Evolutionary conservation across 2,797 vertebrate genomes (phyloP), one percentile per base, ranked within the genome.

Genomic region (Lepus townsendii): DNA sequence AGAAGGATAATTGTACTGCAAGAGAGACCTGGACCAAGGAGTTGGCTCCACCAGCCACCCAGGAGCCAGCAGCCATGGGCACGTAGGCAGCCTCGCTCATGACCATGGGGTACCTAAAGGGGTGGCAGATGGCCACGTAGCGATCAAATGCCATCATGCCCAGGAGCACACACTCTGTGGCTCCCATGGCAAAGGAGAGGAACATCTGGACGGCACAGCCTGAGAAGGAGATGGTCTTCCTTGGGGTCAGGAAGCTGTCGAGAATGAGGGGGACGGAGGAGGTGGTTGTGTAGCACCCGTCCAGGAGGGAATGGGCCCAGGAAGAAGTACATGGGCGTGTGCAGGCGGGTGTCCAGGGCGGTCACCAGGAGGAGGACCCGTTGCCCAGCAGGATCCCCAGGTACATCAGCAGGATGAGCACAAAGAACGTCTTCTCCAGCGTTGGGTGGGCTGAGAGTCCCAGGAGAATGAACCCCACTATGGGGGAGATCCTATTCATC

Each of bases 281-380:
- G 1, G 88, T 91, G 0, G 95, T 35, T 35, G 35, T 97, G 16
- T 97, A 97, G 93, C 95, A 97, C 83, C 96, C 93, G 85, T 97
- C 97, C 38, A 97, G 95, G 93, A 97, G 96, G 79, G 97, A 96
- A n/a, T 97, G 95, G 42, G n/a, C 92, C 73, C 71, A 97, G 89
- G 84, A 97, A 97, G 92, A 97, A 97, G 72, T 97, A 97, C 97
- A 97, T 97, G 62, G 97, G 96, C 0, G 83, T 96, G 82, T 94
- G 93, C n/a, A 94, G 97, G 27, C 32, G 66, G 27, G 78, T 2
- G 27, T 93, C 76, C 0, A 93, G 42, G 60, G 72, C 1, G 10
- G 96, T 97, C 32, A 97, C 92, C 65, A 97, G 38, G 80, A 98
- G 80, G 83, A 98, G 97, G 32, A 97, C 19, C 96, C 95, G 0